Evolutionary conservation across 2,888 invertebrate species (phyloP), one percentile per base, ranked within the genome.

Genomic region (Acanthoscelides obtectus): DNA sequence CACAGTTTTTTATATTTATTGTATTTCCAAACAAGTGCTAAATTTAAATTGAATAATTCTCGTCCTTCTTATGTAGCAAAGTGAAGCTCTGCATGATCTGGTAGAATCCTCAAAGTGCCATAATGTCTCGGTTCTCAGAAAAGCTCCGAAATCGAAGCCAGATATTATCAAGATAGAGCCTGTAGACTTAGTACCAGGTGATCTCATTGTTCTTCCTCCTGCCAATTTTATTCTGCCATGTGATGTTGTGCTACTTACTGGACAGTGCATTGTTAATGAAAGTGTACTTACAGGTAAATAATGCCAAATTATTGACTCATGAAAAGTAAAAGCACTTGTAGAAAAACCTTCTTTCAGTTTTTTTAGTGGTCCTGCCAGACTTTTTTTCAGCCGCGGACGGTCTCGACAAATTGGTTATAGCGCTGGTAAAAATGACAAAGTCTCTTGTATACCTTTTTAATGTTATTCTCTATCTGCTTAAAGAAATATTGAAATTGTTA

Each of bases 261-360:
- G 98, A 66, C 93, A 92, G 66, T 96, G 95, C 81, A 95, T 97
- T 78, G 95, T 98, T 72, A 97, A 98, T 83, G 97, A 98, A 86
- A 94, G 95, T 82, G 96, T 97, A 94, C 89, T 98, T 2, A 97
- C 97, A 75, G 96, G 94, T 93, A 83, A 80, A 79, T 73, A n/a
- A n/a, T n/a, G n/a, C n/a, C n/a, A n/a, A n/a, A n/a, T n/a, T n/a
- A n/a, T n/a, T n/a, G n/a, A n/a, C n/a, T n/a, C n/a, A n/a, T n/a
- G n/a, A n/a, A n/a, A n/a, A n/a, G n/a, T n/a, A n/a, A n/a, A n/a
- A n/a, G n/a, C n/a, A n/a, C n/a, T n/a, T n/a, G n/a, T n/a, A n/a
- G n/a, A n/a, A n/a, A n/a, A n/a, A n/a, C n/a, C n/a, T n/a, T n/a
- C n/a, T n/a, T n/a, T n/a, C n/a, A n/a, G n/a, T n/a, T n/a, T n/a